These are phyloP conservation scores for Diplodus puntazzo DNA, from an alignment of 2,797 vertebrate genomes.

Conservation along the genomic window DNA sequence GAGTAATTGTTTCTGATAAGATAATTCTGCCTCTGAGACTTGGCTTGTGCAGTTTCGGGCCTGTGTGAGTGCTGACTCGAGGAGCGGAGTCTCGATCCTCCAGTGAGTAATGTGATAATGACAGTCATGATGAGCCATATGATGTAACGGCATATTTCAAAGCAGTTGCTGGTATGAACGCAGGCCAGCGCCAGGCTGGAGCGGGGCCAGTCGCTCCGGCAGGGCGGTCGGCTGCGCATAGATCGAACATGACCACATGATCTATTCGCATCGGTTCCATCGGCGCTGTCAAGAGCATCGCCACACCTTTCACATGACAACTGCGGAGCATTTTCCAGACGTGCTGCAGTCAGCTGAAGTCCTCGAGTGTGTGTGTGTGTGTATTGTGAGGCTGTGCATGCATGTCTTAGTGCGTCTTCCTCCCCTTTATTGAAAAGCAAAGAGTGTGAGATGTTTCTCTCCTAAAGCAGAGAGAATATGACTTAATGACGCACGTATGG, in stretches of 20 bases:
- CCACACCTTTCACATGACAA: conserved; percentile 62
- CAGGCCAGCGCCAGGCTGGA: conserved; percentile 50
- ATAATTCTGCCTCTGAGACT: not conserved
- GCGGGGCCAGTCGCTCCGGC: conserved; percentile 33
- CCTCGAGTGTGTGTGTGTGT: conserved; percentile 20
- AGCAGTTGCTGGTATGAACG: conserved; percentile 52
- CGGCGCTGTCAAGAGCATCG: conserved; percentile 38
- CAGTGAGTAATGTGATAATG: conserved; percentile 58
- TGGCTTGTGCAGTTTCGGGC: not conserved
- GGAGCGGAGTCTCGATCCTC: conserved; percentile 6
- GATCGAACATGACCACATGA: conserved; percentile 52
- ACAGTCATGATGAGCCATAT: conserved; percentile 54
- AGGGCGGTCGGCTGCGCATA: conserved; percentile 28
- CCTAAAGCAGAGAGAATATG: not conserved
- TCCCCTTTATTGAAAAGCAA: not conserved
- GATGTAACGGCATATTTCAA: conserved; percentile 62
- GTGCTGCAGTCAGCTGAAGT: conserved; percentile 49
- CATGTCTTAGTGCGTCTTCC: not conserved
- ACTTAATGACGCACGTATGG: not conserved
- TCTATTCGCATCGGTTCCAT: conserved; percentile 46
- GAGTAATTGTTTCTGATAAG: conserved; percentile 26
- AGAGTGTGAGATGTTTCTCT: not conserved
- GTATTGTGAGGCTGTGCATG: not conserved
- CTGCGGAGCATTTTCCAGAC: conserved; percentile 58
- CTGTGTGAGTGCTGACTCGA: not conserved